phyloP scores from a whole-genome alignment of 2,888 invertebrate species.

The Teinopalpus imperialis region DNA sequence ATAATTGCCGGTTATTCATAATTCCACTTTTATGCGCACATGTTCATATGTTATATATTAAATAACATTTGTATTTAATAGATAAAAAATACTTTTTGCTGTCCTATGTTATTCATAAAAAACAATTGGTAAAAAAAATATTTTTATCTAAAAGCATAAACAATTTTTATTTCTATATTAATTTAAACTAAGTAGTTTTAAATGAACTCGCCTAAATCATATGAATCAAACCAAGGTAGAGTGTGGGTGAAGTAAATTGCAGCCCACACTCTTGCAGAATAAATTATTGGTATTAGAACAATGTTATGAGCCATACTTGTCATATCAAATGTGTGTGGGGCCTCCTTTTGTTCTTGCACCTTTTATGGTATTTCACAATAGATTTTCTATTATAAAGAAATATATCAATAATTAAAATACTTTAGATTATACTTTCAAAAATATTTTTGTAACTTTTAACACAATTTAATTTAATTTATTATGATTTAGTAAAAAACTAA shows the following conservation, averaged over 20 bases:
- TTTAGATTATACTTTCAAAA: too few relatives aligned
- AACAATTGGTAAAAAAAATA: too few relatives aligned
- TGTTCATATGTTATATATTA: neutral
- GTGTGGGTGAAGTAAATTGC: conserved; percentile 68
- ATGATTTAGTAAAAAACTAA: too few relatives aligned
- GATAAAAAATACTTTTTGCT: too few relatives aligned
- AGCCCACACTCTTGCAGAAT: conserved; percentile 73
- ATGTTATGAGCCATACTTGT: conserved; percentile 66
- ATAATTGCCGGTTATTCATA: conserved; percentile 69
- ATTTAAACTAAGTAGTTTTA: conserved; percentile 14
- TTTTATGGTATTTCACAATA: conserved; percentile 35
- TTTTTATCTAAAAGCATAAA: too few relatives aligned
- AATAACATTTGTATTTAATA: too few relatives aligned
- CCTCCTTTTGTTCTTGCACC: conserved; percentile 45
- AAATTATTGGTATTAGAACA: conserved; percentile 70
- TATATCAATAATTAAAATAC: too few relatives aligned
- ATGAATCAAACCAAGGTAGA: conserved; percentile 65
- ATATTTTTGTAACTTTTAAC: too few relatives aligned
- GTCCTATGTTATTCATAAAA: too few relatives aligned
- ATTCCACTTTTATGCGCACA: conserved; percentile 51
- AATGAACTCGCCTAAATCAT: conserved; percentile 47
- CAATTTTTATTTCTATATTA: neutral
- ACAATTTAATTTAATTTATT: too few relatives aligned
- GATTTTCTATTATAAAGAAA: conserved; percentile 24
- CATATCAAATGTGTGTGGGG: conserved; percentile 52